Evolutionary conservation across 2,113 vertebrate genomes (phyloP).

Genomic region (Hippolais icterina): DNA sequence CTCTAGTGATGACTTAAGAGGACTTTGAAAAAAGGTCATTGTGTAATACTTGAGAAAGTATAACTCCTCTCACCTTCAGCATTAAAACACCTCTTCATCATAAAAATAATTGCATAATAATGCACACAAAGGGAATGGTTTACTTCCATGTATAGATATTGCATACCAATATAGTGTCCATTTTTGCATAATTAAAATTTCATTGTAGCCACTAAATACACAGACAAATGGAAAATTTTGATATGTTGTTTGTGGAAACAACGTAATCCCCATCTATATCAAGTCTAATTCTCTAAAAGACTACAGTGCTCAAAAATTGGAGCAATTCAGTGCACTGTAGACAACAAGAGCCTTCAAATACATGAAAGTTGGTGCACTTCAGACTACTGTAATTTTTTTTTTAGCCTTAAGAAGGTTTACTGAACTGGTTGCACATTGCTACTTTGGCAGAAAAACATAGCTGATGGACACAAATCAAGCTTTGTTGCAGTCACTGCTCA

Average conservation of each 20-base stretch:
- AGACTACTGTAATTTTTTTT: background rate
- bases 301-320: background rate
- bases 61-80: constrained; percentile 51
- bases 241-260: background rate
- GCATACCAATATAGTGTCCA: background rate
- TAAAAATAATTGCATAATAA: constrained; percentile 48
- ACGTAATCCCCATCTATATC: background rate
- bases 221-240: background rate
- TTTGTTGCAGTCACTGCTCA: background rate
- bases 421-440: too few relatives aligned
- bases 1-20: constrained; percentile 58
- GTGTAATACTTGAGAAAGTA: constrained; percentile 61
- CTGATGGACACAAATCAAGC: background rate
- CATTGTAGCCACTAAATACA: background rate
- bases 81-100: constrained; percentile 29
- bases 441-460: background rate
- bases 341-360: background rate
- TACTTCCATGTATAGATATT: background rate
- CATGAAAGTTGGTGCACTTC: background rate
- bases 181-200: background rate
- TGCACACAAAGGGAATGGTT: background rate
- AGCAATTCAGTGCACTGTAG: background rate
- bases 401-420: background rate
- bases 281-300: background rate
- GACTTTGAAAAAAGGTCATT: constrained; percentile 66